Base-by-base conservation (phyloP, 2,888 invertebrate species). In the Sclerodermus sp. region DNA sequence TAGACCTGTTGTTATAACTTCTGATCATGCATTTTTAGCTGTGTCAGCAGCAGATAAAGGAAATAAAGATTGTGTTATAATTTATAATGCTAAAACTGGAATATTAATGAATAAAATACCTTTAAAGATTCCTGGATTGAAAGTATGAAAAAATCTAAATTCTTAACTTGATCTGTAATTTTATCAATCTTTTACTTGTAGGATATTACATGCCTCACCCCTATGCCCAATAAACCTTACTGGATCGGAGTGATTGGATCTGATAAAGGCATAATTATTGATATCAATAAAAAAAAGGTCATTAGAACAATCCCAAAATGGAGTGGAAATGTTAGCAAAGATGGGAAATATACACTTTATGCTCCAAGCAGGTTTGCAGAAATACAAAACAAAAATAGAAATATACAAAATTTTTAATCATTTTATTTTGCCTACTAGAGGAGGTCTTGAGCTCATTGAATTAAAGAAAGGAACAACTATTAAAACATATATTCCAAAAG, bases 401-500 rank as follows among this genome's bases (percentile, higher is more conserved):
- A n/a, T n/a, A 9, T 34, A 15, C n/a, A 43, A 43, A 13, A 30
- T 30, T 43, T 13, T 8, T 23, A 30, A n/a, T 2, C 8, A 40
- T 37, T 32, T 12, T 16, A 14, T 18, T 10, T 49, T 42, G 42
- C 39, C 9, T 44, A 49, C 42, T 64, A 86, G 96, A 45, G 98
- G 98, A 0, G 98, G 98, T 0, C 80, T 98, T 1, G 96, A 98
- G 71, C 84, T 97, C 30, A 83, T 93, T 10, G 97, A 98, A 74
- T 80, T 98, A 55, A 93, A 93, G 71, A 89, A 92, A 67, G 96
- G 97, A 0, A 86, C 88, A 42, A 90, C 91, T 0, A 87, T 93
- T 0, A 90, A 90, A 75, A 95, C 91, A 0, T 90, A 95, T 58
- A 96, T 98, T 58, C 93, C 93, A 5, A 87, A 92, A 74, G 90